A percentile compares a stretch with the other conserved stretches of the same genome.
phyloP scores from a whole-genome alignment of 2,797 vertebrate species.

The Falco berigora region DNA sequence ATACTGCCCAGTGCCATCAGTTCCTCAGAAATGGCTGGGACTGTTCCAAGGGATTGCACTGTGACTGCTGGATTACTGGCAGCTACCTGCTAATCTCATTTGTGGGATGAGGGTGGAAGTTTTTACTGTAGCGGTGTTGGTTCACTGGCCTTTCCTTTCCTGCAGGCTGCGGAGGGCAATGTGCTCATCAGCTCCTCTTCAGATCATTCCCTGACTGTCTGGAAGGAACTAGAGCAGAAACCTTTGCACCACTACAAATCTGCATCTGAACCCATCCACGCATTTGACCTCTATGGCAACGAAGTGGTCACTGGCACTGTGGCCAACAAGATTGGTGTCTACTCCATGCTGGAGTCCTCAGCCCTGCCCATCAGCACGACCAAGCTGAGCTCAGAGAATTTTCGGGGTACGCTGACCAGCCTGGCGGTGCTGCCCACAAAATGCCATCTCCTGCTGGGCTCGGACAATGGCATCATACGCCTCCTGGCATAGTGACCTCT shows the following conservation, averaged over 20 bases:
- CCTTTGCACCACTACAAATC: conserved; percentile 91
- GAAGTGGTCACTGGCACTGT: conserved; percentile 93
- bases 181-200: conserved; percentile 92
- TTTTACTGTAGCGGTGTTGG: neutral
- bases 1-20: neutral
- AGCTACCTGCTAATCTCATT: neutral
- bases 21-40: neutral
- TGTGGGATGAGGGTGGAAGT: neutral
- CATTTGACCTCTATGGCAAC: conserved; percentile 89
- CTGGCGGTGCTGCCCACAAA: conserved; percentile 92
- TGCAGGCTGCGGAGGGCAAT: conserved; percentile 90
- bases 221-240: conserved; percentile 96
- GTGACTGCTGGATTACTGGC: neutral
- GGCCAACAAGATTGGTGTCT: conserved; percentile 95
- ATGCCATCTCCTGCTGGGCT: conserved; percentile 93
- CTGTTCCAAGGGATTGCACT: neutral
- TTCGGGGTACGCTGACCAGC: conserved; percentile 94
- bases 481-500: conserved; percentile 80
- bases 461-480: conserved; percentile 90
- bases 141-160: neutral
- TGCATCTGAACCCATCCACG: conserved; percentile 89
- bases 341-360: conserved; percentile 88
- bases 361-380: conserved; percentile 83
- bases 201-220: conserved; percentile 89
- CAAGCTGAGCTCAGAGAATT: conserved; percentile 97